Conservation (phyloP, 2,888 invertebrate genomes). For the Molanna angustata region DNA sequence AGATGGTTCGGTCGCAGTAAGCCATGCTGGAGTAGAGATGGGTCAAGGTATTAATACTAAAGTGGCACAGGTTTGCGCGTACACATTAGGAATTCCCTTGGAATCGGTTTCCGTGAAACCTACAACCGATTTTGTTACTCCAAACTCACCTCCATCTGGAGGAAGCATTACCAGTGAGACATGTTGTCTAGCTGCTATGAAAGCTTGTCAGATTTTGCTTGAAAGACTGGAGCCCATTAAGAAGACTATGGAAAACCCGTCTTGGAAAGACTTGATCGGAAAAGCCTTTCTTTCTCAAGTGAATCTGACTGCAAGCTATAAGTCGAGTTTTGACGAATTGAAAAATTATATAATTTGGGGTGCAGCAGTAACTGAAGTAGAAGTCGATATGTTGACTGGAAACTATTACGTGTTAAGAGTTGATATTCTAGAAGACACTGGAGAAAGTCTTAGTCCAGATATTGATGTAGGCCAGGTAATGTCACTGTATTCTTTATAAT, state of each 20-base stretch:
- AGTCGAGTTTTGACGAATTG: conserved; percentile 38
- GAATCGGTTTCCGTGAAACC: conserved; percentile 64
- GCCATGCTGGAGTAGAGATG: conserved; percentile 69
- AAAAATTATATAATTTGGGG: conserved; percentile 58
- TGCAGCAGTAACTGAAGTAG: conserved; percentile 60
- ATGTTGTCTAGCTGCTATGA: conserved; percentile 55
- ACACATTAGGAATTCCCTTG: conserved; percentile 63
- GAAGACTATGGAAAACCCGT: conserved; percentile 44
- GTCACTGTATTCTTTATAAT: not conserved
- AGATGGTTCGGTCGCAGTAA: conserved; percentile 65
- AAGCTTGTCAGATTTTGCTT: conserved; percentile 51
- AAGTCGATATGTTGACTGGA: conserved; percentile 70
- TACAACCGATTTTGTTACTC: conserved; percentile 59
- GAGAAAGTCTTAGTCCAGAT: conserved; percentile 63
- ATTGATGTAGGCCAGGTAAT: conserved; percentile 66
- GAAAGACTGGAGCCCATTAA: conserved; percentile 47
- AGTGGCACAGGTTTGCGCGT: conserved; percentile 69
- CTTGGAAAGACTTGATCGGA: conserved; percentile 54
- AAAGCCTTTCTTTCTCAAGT: conserved; percentile 52
- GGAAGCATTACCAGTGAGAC: conserved; percentile 72
- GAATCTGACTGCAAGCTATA: conserved; percentile 54
- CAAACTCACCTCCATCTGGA: conserved; percentile 66
- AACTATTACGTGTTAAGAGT: conserved; percentile 57
- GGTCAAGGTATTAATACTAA: conserved; percentile 78
- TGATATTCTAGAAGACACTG: conserved; percentile 66